Evolutionary conservation across 2,113 vertebrate species (phyloP), one percentile per base, ranked within the genome.

Genomic region (Hippocampus comes): DNA sequence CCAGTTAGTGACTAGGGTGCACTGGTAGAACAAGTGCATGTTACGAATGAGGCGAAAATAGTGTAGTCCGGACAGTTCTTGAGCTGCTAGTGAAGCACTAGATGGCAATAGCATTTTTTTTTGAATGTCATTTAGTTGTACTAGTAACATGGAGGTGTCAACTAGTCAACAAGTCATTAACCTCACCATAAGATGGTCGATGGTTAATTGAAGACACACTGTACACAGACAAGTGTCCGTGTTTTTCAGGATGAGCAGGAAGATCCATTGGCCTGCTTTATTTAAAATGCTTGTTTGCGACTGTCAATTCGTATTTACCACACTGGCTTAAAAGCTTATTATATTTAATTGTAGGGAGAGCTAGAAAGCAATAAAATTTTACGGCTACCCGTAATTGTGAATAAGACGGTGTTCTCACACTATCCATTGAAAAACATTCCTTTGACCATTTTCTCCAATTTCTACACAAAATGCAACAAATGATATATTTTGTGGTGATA

Each of bases 291-390:
- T 61, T 34, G 59, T 61, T 61, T 61, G 34, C 17, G 27, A 34
- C 59, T 61, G 59, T 61, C 59, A 61, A 30, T 17, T 34, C 18
- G 27, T 34, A 61, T 61, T 61, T 61, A 61, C 59, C 59, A 34
- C 59, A 34, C 15, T 61, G 25, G 59, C 27, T 34, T 61, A 61
- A 61, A 61, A 34, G 59, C 27, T 61, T 42, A 64, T 41, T 64
- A 64, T 42, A 64, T 64, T 43, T 64, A 64, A 64, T 42, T 64
- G 34, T 6, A 64, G 63, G 4, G 63, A n/a, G 63, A 41, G 41
- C 63, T 23, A n/a, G 21, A 4, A 5, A 65, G 41, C 41, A 65
- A 43, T 65, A 65, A 46, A 46, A 43, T 23, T 21, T 46, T 65
- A 65, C 42, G 10, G 63, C 41, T 25, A 46, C 12, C 63, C 1